Evolutionary conservation across 2,797 vertebrate species (phyloP).

Genomic region (Chelmon rostratus): DNA sequence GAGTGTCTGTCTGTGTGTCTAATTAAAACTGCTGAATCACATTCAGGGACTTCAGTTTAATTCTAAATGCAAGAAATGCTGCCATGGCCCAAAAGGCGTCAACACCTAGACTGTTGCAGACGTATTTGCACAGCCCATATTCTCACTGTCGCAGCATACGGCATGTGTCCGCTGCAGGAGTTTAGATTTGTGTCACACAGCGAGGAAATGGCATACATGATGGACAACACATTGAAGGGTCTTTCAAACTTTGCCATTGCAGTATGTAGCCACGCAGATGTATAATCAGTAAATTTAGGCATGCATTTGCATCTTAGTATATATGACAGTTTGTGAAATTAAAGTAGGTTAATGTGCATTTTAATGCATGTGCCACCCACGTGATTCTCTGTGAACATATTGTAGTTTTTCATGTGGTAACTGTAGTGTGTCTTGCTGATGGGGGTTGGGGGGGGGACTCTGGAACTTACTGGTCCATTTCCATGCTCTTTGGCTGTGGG

Average conservation of each 20-base stretch:
- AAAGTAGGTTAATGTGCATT: not conserved
- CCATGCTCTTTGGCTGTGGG: constrained; percentile 33
- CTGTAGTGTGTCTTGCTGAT: constrained; percentile 9
- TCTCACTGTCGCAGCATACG: not conserved
- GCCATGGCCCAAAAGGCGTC: constrained; percentile 4
- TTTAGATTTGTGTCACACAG: not conserved
- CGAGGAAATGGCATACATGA: not conserved
- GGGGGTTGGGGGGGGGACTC: not conserved
- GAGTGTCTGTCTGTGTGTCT: constrained; percentile 50
- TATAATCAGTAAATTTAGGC: not conserved
- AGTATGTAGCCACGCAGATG: too few relatives aligned
- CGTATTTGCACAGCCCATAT: not conserved
- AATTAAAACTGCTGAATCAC: constrained; percentile 68
- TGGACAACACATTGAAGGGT: not conserved
- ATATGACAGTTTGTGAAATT: not conserved
- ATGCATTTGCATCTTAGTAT: not conserved
- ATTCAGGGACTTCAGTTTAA: constrained; percentile 41
- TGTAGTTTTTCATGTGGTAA: constrained; percentile 8
- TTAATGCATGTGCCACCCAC: not conserved
- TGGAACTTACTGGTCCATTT: constrained; percentile 43
- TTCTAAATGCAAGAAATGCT: constrained; percentile 35
- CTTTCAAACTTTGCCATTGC: not conserved
- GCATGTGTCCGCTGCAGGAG: not conserved
- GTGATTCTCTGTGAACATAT: not conserved
- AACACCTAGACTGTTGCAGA: not conserved